These are phyloP conservation scores for Gastrophryne carolinensis DNA, from an alignment of 2,797 vertebrate species.

Conservation along the genomic window DNA sequence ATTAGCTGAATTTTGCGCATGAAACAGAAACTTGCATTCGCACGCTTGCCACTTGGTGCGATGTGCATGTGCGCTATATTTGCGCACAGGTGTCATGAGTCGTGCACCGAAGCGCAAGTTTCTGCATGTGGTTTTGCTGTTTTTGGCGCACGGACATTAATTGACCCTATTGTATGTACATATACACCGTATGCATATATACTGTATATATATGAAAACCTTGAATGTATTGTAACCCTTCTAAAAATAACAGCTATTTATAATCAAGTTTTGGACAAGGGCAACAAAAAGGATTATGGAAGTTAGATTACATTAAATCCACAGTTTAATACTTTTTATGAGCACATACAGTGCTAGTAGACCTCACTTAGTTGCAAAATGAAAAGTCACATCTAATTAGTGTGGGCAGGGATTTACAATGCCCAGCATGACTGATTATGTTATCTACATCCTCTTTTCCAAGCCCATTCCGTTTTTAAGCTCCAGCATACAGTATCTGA, in stretches of 20 bases:
- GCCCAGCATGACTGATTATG: background rate
- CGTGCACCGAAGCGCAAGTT: too few species aligned
- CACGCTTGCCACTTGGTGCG: too few species aligned
- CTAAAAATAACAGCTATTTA: background rate
- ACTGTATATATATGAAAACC: too few species aligned
- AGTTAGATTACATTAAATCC: slow-evolving; percentile 28
- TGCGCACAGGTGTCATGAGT: too few species aligned
- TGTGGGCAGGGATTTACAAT: background rate
- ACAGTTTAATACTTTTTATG: slow-evolving; percentile 9
- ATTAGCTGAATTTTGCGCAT: too few species aligned
- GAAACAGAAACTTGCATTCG: too few species aligned
- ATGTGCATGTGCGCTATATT: too few species aligned
- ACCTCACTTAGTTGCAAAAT: slow-evolving; percentile 17
- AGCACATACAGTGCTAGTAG: background rate
- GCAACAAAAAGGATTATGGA: slow-evolving; percentile 24
- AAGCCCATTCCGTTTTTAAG: background rate
- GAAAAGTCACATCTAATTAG: slow-evolving; percentile 40
- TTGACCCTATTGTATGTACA: too few species aligned
- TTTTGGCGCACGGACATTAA: too few species aligned
- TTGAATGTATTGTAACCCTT: slow-evolving; percentile 10
- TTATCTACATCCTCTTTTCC: background rate
- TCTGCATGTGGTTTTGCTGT: too few species aligned
- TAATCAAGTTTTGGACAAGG: slow-evolving; percentile 13
- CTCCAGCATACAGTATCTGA: background rate
- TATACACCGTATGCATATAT: too few species aligned